Evolutionary conservation across 2,888 invertebrate genomes (phyloP).

Genomic region (Autographa gamma): DNA sequence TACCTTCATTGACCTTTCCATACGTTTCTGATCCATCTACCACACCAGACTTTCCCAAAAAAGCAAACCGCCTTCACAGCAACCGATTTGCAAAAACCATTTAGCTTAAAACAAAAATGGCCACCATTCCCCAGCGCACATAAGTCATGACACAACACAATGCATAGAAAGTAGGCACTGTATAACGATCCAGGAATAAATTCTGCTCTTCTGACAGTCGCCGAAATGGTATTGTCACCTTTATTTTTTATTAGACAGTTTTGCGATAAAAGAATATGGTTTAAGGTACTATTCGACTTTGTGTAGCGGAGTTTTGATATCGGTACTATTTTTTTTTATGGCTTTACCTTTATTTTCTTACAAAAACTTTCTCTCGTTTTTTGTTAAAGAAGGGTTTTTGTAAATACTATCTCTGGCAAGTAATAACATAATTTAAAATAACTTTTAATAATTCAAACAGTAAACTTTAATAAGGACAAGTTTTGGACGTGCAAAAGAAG

Average conservation of each 20-base stretch:
- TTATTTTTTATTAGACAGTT: conserved; percentile 46
- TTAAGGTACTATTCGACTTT: background rate
- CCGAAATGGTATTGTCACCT: conserved; percentile 52
- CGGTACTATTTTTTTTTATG: background rate
- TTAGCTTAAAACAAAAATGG: conserved; percentile 56
- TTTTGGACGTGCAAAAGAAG: no score
- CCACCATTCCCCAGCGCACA: conserved; percentile 47
- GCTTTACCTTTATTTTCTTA: background rate
- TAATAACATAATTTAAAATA: no score
- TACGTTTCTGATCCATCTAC: no score
- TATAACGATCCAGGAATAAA: conserved; percentile 42
- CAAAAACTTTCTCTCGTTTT: no score
- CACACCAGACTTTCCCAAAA: no score
- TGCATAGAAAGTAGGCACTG: conserved; percentile 53
- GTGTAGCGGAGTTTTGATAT: background rate
- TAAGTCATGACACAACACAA: conserved; percentile 56
- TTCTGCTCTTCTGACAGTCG: conserved; percentile 52
- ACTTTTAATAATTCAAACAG: no score
- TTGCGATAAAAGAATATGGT: background rate
- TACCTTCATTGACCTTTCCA: no score
- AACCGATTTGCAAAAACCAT: conserved; percentile 35
- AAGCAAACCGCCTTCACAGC: no score
- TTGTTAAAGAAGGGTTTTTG: no score
- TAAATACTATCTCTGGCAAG: no score
- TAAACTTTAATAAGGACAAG: no score